Conservation (phyloP, 1,140 invertebrate species). For the Trinorchestia longiramus region DNA sequence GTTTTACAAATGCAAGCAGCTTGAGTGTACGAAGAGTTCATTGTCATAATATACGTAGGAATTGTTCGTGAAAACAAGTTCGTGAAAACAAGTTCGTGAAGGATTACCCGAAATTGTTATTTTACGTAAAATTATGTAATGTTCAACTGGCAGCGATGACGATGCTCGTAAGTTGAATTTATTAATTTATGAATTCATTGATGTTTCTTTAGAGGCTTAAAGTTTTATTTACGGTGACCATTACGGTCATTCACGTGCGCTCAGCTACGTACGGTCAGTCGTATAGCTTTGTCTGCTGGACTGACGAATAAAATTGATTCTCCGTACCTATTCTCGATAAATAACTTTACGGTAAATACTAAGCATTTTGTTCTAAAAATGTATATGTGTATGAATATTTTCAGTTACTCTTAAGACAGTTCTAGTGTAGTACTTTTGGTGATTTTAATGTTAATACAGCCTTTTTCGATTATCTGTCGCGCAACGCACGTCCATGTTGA, state of each 20-base stretch:
- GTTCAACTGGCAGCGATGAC: neutral
- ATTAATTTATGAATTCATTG: neutral
- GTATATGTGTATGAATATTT: neutral
- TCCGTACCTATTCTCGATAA: neutral
- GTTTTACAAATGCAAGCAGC: too few relatives aligned
- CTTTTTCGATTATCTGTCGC: neutral
- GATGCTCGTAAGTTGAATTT: neutral
- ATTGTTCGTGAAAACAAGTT: too few relatives aligned
- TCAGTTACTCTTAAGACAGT: neutral
- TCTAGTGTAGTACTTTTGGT: neutral
- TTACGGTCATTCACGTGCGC: neutral
- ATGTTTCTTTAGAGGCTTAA: neutral
- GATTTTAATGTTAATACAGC: neutral
- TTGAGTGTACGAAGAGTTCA: too few relatives aligned
- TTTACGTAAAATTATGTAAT: too few relatives aligned
- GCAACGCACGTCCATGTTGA: neutral
- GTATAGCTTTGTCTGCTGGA: neutral
- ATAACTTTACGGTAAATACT: neutral
- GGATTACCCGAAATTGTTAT: too few relatives aligned
- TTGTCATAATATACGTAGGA: too few relatives aligned
- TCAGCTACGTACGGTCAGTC: neutral
- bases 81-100: too few relatives aligned
- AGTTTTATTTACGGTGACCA: neutral
- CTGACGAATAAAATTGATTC: neutral
- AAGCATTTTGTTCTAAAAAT: neutral